phyloP scores from a whole-genome alignment of 2,113 vertebrate species.

The Tragelaphus buxtoni region DNA sequence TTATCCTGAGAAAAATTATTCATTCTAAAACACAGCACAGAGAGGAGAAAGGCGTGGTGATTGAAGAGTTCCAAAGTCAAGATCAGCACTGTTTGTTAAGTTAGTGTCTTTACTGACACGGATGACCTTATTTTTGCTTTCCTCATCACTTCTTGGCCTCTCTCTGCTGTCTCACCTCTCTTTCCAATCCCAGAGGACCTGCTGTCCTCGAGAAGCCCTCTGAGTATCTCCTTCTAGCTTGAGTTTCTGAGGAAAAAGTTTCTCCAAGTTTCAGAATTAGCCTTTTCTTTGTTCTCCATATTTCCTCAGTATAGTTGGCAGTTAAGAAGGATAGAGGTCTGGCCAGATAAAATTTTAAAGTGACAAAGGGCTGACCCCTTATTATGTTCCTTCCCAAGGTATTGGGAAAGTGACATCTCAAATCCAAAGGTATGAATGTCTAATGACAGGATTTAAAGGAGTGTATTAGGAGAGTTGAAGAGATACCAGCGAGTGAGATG shows the following conservation, averaged over 20 bases:
- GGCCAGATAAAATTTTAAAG: conserved; percentile 16
- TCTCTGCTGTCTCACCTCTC: background rate
- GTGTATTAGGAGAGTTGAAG: background rate
- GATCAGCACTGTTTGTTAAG: background rate
- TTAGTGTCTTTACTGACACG: conserved; percentile 8
- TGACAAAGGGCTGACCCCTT: background rate
- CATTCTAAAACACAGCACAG: background rate
- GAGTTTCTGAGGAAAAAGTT: background rate
- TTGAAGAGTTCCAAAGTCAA: background rate
- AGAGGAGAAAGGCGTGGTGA: background rate
- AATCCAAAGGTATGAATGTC: background rate
- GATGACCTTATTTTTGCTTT: conserved; percentile 37
- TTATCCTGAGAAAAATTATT: background rate
- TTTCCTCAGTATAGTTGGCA: background rate
- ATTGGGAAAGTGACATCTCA: background rate
- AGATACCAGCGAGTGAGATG: background rate
- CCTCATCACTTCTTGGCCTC: background rate
- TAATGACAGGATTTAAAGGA: conserved; percentile 9
- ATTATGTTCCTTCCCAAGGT: background rate
- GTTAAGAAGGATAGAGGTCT: background rate
- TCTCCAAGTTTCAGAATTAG: conserved; percentile 15
- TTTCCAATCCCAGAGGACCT: background rate
- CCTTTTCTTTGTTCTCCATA: background rate
- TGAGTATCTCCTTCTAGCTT: background rate
- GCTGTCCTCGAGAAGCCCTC: background rate